Percentiles rank a stretch among this genome's conserved stretches.
These are phyloP conservation scores for Remorina albescens DNA, from an alignment of 2,797 vertebrate genomes.

Conservation along the genomic window DNA sequence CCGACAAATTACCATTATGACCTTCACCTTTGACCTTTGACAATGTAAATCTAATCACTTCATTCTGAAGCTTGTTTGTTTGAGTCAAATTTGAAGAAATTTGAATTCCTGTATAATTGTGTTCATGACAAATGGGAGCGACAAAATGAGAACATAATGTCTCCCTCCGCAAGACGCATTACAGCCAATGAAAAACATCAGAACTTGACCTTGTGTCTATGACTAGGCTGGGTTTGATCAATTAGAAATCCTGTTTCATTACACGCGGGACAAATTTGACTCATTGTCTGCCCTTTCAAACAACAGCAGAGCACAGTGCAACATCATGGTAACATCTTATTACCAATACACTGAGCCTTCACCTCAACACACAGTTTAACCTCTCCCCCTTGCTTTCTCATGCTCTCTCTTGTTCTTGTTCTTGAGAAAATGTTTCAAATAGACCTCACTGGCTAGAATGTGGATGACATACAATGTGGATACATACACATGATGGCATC, in stretches of 20 bases:
- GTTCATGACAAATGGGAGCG: no score
- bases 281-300: conserved; percentile 2
- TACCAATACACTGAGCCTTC: neutral
- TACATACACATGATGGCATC: no score
- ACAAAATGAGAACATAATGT: no score
- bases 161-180: neutral
- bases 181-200: neutral
- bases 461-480: neutral
- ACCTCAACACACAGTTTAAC: neutral
- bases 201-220: neutral
- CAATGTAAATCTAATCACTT: no score
- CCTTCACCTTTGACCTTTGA: no score
- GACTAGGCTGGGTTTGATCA: neutral
- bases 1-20: no score
- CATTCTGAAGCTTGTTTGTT: no score
- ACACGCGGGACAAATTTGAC: conserved; percentile 17
- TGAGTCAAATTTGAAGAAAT: no score
- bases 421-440: neutral
- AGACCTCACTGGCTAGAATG: neutral
- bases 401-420: neutral
- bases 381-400: neutral
- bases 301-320: neutral
- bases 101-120: no score
- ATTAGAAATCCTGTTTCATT: conserved; percentile 17
- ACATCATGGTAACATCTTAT: neutral